These are phyloP conservation scores for Indicator indicator DNA, from an alignment of 2,113 vertebrate species.

Conservation along the genomic window DNA sequence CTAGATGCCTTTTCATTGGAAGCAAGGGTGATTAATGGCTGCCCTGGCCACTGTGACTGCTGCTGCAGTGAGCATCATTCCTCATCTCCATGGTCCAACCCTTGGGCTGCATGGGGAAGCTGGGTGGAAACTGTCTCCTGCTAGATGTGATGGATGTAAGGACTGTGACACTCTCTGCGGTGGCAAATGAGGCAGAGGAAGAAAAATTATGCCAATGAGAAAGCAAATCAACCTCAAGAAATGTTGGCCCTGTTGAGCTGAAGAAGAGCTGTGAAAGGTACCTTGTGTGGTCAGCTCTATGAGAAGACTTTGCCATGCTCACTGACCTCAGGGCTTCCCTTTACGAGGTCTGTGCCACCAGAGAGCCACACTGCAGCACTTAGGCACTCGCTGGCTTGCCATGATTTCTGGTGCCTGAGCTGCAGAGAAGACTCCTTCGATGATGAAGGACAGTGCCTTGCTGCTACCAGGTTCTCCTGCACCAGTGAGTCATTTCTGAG, in stretches of 20 bases:
- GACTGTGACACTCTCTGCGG: background rate
- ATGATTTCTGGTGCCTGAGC: background rate
- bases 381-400: rapidly evolving
- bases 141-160: background rate
- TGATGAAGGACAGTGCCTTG: background rate
- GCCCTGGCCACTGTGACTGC: background rate
- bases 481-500: constrained; percentile 62
- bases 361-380: background rate
- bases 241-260: background rate
- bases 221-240: background rate
- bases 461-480: constrained; percentile 7
- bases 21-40: background rate
- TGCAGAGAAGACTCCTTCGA: background rate
- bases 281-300: background rate
- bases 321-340: background rate
- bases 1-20: background rate
- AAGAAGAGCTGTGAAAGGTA: background rate
- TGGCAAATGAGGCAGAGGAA: background rate
- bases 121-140: rapidly evolving
- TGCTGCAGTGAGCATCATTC: rapidly evolving
- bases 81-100: background rate
- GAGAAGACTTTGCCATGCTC: background rate
- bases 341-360: background rate
- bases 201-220: background rate
- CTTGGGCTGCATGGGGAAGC: rapidly evolving